Evolutionary conservation across 1,140 invertebrate genomes (phyloP).

Genomic region (Lutraria rhynchaena): DNA sequence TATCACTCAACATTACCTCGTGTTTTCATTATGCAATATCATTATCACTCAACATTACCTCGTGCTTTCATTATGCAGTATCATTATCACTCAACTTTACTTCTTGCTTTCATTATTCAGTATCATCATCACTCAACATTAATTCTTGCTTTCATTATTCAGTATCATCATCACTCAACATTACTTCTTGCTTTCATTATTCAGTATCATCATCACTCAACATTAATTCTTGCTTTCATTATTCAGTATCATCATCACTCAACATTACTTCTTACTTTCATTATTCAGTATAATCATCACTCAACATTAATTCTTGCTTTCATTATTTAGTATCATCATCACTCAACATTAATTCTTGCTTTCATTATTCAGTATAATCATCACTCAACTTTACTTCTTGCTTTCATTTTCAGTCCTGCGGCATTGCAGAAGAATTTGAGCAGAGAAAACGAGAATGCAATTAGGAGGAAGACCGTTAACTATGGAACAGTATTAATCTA

Average conservation of each 20-base stretch:
- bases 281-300: neutral
- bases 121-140: neutral
- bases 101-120: no score
- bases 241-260: no score
- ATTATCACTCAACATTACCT: no score
- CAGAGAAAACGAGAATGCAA: neutral
- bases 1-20: no score
- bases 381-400: neutral
- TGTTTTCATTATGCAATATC: no score
- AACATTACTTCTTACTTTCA: no score
- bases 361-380: neutral
- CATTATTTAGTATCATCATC: neutral
- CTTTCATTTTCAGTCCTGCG: slow-evolving; percentile 32
- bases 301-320: neutral
- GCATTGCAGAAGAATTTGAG: slow-evolving; percentile 38
- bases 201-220: no score
- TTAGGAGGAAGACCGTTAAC: no score
- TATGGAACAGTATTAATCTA: no score
- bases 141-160: neutral
- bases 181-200: neutral
- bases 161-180: neutral
- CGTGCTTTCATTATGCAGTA: no score
- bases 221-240: no score
- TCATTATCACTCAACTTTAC: no score
- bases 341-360: neutral